A percentile compares a stretch with the other conserved stretches of the same genome.
Evolutionary conservation across 2,113 vertebrate genomes (phyloP).

Genomic region (Psophia crepitans): DNA sequence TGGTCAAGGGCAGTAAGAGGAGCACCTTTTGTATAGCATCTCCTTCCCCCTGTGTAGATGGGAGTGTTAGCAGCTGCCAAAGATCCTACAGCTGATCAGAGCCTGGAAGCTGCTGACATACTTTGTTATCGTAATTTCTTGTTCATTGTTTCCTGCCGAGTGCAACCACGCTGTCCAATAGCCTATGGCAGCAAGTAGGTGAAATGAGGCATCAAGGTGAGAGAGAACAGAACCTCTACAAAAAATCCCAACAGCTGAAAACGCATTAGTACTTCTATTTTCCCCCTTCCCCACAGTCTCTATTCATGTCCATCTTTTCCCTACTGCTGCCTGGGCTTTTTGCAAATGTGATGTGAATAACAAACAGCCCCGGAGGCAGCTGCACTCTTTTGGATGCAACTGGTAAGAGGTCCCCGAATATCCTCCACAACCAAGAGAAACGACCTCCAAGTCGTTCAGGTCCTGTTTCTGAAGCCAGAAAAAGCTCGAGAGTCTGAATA

Average conservation of each 20-base stretch:
- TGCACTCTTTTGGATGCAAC: background rate
- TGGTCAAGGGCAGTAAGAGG: background rate
- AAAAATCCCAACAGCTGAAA: background rate
- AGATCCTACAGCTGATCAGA: background rate
- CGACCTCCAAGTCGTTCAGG: background rate
- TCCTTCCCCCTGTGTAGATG: background rate
- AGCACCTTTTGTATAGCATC: background rate
- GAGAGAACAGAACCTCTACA: background rate
- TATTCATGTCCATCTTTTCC: background rate
- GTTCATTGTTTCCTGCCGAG: slow-evolving; percentile 5
- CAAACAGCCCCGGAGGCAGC: background rate
- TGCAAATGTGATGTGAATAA: background rate
- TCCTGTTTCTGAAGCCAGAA: background rate
- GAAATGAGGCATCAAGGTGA: slow-evolving; percentile 40
- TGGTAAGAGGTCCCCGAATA: background rate
- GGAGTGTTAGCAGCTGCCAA: background rate
- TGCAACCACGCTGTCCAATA: background rate
- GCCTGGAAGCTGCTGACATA: slow-evolving; percentile 6
- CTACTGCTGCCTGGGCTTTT: background rate
- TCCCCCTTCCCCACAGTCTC: background rate
- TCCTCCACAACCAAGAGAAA: background rate
- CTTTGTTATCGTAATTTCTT: slow-evolving; percentile 46
- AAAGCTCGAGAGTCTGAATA: background rate
- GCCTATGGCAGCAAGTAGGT: background rate
- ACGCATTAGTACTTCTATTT: background rate